Evolutionary conservation across 2,113 vertebrate genomes (phyloP).

Genomic region (Genyomyrus donnyi): DNA sequence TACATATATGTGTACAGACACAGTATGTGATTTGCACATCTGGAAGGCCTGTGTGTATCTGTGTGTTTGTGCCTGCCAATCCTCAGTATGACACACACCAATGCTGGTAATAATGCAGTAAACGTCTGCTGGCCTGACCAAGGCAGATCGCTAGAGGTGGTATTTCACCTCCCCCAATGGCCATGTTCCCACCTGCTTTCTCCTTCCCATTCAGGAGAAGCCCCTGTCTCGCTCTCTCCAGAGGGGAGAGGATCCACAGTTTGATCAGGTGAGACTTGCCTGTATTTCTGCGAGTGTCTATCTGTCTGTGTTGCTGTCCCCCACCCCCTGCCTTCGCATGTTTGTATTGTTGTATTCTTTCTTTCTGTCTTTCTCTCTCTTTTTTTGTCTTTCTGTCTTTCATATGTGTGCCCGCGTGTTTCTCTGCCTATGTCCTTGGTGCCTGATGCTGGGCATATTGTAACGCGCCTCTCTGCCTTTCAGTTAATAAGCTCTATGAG

Average conservation of each 20-base stretch:
- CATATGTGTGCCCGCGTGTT: not conserved
- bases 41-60: not conserved
- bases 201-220: slow-evolving; percentile 72
- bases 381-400: not conserved
- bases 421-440: slow-evolving; percentile 2
- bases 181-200: not conserved
- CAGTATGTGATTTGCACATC: not conserved
- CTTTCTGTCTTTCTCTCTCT: not conserved
- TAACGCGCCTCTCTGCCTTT: slow-evolving; percentile 35
- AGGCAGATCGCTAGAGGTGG: not conserved
- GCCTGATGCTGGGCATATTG: not conserved
- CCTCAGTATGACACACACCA: not conserved
- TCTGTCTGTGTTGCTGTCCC: not conserved
- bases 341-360: not conserved
- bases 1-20: not conserved
- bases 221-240: slow-evolving; percentile 92
- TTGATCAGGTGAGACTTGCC: slow-evolving; percentile 85
- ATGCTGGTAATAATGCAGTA: not conserved
- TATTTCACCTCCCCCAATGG: not conserved
- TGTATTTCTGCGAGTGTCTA: not conserved
- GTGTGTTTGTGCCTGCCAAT: not conserved
- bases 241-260: slow-evolving; percentile 97
- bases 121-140: not conserved
- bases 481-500: slow-evolving; percentile 99
- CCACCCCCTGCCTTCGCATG: not conserved